phyloP scores from a whole-genome alignment of 2,113 vertebrate species.

The Siniperca knerii region DNA sequence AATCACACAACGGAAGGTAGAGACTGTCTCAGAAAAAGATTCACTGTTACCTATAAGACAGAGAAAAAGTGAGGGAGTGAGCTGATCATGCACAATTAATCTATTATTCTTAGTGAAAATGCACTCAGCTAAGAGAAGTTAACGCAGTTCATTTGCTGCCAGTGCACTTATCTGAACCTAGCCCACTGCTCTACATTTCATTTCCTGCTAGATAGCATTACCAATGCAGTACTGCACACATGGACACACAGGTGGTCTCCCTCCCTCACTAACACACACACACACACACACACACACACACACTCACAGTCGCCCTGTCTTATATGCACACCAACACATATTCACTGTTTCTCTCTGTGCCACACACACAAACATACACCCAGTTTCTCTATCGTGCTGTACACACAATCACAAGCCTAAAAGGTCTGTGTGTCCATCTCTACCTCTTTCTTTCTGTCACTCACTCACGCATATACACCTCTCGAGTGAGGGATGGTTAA shows the following conservation, averaged over 20 bases:
- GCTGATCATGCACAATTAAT: conserved; percentile 30
- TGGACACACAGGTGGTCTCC: conserved; percentile 10
- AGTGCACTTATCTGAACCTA: conserved; percentile 52
- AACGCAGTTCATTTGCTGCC: conserved; percentile 56
- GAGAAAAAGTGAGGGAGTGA: conserved; percentile 2
- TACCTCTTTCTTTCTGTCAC: not conserved
- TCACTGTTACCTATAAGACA: not conserved
- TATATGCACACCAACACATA: not conserved
- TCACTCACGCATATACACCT: not conserved
- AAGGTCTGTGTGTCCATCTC: not conserved
- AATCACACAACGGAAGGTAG: conserved; percentile 10
- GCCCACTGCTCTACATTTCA: conserved; percentile 51
- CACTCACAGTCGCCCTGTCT: not conserved
- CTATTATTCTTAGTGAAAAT: conserved; percentile 36
- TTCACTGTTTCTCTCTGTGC: not conserved
- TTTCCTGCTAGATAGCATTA: conserved; percentile 63
- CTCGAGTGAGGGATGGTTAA: not conserved
- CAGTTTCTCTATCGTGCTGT: not conserved
- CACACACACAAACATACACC: not conserved
- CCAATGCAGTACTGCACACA: conserved; percentile 63
- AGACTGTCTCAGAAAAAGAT: conserved; percentile 2
- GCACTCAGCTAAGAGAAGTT: conserved; percentile 48
- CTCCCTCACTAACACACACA: conserved; percentile 15
- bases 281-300: too few relatives aligned
- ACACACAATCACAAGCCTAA: not conserved